Evolutionary conservation across 1,140 invertebrate species (phyloP).

Genomic region (Dendroctonus valens): DNA sequence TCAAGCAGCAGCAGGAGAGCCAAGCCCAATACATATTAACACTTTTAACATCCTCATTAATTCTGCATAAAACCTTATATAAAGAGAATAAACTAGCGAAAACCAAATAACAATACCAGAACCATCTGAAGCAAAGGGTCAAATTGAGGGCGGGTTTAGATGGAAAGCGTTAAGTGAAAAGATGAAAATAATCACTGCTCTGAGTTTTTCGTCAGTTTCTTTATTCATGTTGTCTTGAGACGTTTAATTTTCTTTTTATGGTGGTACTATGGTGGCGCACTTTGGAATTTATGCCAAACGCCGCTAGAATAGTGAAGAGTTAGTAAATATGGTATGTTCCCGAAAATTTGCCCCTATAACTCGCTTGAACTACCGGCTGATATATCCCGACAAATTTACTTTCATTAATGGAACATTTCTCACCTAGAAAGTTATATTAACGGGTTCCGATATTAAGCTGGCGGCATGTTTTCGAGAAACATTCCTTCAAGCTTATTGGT

Average conservation of each 20-base stretch:
- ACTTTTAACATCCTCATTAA: too few species aligned
- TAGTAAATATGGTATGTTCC: background rate
- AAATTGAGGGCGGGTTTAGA: too few species aligned
- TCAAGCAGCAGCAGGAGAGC: too few species aligned
- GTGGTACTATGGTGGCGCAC: background rate
- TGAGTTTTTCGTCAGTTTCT: background rate
- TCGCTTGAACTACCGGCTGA: background rate
- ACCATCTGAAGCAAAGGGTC: too few species aligned
- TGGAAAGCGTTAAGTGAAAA: background rate
- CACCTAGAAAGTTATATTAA: constrained; percentile 3
- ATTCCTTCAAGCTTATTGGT: too few species aligned
- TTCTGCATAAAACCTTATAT: too few species aligned
- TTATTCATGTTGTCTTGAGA: background rate
- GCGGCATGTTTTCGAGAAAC: background rate
- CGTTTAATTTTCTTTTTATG: background rate
- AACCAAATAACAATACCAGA: too few species aligned
- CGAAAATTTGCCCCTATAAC: background rate
- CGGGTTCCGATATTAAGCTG: background rate
- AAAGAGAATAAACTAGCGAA: too few species aligned
- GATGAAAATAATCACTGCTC: background rate
- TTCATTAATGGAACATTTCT: background rate
- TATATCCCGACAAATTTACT: constrained; percentile 3
- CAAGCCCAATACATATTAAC: too few species aligned
- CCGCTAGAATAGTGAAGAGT: background rate
- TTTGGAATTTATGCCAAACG: background rate